Percentiles rank a stretch among this genome's conserved stretches.
Conservation (phyloP, 2,888 invertebrate species). For the Tanaodytes sp. region DNA sequence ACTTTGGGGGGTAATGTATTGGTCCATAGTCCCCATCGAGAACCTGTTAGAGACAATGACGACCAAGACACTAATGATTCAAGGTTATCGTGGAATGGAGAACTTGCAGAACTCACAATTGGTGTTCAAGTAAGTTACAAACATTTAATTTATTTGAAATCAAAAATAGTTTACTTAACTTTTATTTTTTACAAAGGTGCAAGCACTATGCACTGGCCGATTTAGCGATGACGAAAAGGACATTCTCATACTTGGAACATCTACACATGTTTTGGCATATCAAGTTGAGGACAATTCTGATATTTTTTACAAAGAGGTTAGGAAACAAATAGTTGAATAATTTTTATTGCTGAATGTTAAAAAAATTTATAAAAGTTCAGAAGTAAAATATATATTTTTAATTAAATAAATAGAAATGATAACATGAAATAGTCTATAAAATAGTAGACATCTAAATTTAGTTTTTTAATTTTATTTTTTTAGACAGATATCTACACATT, state of each 20-base stretch:
- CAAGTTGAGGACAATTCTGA: conserved; percentile 94
- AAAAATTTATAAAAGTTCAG: too few relatives aligned
- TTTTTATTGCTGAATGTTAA: too few relatives aligned
- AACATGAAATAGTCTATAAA: too few relatives aligned
- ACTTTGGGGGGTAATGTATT: conserved; percentile 89
- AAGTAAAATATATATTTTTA: too few relatives aligned
- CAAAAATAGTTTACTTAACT: too few relatives aligned
- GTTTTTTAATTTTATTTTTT: too few relatives aligned
- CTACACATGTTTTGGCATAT: conserved; percentile 84
- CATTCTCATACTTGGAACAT: conserved; percentile 86
- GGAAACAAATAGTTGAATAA: too few relatives aligned
- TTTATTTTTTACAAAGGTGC: conserved; percentile 74
- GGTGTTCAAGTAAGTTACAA: conserved; percentile 63
- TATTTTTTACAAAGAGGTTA: conserved; percentile 89
- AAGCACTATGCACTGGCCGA: conserved; percentile 82
- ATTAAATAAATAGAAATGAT: too few relatives aligned
- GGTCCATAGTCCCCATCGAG: conserved; percentile 87
- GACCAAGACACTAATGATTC: conserved; percentile 73
- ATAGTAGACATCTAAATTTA: too few relatives aligned
- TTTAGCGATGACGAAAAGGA: conserved; percentile 81
- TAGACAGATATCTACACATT: too few relatives aligned
- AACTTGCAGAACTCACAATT: conserved; percentile 69
- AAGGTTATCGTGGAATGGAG: conserved; percentile 76
- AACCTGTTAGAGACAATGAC: conserved; percentile 68
- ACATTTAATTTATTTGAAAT: too few relatives aligned